A percentile compares a stretch with the other conserved stretches of the same genome.
These are phyloP conservation scores for Tyrannus savana DNA, from an alignment of 2,113 vertebrate genomes.

Conservation along the genomic window DNA sequence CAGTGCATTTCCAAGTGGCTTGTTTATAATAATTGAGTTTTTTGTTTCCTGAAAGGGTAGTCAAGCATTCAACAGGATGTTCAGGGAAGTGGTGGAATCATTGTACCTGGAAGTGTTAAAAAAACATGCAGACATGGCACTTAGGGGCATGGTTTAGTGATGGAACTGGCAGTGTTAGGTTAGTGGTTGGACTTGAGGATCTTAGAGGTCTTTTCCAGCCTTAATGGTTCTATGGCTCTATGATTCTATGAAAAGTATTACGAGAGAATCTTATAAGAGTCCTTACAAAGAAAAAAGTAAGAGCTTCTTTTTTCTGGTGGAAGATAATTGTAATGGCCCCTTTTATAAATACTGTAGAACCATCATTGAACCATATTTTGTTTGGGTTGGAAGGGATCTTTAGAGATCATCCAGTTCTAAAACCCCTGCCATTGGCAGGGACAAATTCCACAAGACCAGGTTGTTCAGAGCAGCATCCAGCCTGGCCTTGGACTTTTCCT, in stretches of 20 bases:
- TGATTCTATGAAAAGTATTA: background rate
- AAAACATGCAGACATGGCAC: background rate
- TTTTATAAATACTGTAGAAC: background rate
- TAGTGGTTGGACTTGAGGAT: background rate
- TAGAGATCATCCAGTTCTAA: background rate
- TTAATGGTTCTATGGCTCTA: background rate
- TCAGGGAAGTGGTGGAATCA: background rate
- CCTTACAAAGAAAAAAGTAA: background rate
- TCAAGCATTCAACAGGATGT: background rate
- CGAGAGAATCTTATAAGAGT: background rate
- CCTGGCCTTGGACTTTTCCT: background rate
- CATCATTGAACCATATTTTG: background rate
- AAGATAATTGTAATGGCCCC: background rate
- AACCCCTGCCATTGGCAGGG: background rate
- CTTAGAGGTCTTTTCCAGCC: background rate
- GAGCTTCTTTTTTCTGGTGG: background rate
- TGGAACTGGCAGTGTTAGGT: background rate
- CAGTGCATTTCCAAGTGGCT: background rate
- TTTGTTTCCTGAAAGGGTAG: background rate
- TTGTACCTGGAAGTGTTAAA: background rate
- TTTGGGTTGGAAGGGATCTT: background rate
- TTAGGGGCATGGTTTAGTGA: background rate
- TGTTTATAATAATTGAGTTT: slow-evolving; percentile 17
- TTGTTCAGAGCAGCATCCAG: background rate
- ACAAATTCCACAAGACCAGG: background rate